Evolutionary conservation across 1,140 invertebrate species (phyloP).

Genomic region (Hirudo medicinalis): DNA sequence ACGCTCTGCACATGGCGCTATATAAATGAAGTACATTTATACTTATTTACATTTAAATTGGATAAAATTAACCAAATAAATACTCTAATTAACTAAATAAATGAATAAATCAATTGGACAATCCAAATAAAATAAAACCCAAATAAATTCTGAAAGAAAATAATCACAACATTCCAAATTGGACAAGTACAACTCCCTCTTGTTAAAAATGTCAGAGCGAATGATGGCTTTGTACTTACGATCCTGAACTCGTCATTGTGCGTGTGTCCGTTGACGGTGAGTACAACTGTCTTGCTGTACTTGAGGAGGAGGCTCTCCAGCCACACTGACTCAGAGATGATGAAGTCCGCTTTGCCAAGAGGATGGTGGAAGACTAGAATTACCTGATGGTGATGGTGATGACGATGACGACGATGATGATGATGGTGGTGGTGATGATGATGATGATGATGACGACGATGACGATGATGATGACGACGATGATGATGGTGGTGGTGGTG

Average conservation of each 20-base stretch:
- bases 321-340: not conserved
- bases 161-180: too few relatives aligned
- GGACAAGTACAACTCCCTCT: too few relatives aligned
- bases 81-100: too few relatives aligned
- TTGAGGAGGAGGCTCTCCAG: not conserved
- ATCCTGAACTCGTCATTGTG: slow-evolving; percentile 15
- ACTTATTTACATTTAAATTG: too few relatives aligned
- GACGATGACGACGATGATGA: slow-evolving; percentile 7
- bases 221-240: not conserved
- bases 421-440: not conserved
- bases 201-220: not conserved
- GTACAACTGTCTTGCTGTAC: slow-evolving; percentile 10
- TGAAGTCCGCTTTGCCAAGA: not conserved
- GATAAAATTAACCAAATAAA: too few relatives aligned
- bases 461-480: not conserved
- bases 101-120: too few relatives aligned
- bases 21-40: too few relatives aligned
- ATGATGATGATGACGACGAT: not conserved
- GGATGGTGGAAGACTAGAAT: slow-evolving; percentile 8
- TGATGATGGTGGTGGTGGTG: slow-evolving; percentile 5
- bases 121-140: too few relatives aligned
- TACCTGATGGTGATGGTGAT: slow-evolving; percentile 9
- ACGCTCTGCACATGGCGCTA: too few relatives aligned
- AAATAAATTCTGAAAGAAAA: not conserved
- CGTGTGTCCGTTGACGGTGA: slow-evolving; percentile 8